Evolutionary conservation across 2,797 vertebrate genomes (phyloP).

Genomic region (Lithobates sylvaticus): DNA sequence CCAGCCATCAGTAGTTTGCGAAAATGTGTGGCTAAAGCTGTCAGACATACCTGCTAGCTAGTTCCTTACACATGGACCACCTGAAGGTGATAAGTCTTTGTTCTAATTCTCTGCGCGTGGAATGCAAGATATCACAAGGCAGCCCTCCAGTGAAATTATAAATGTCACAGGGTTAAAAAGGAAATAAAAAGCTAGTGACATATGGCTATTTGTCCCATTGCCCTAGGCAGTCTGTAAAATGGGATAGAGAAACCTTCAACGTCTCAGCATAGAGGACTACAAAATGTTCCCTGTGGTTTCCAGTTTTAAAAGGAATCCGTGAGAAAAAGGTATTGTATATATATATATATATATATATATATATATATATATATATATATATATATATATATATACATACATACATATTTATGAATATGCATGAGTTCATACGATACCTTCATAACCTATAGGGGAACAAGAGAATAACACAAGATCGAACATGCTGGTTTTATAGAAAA

Average conservation of each 20-base stretch:
- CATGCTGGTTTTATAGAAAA: neutral
- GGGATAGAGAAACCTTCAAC: slow-evolving; percentile 2
- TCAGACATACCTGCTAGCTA: slow-evolving; percentile 24
- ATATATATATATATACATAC: too few relatives aligned
- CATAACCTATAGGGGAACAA: neutral
- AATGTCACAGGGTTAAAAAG: slow-evolving; percentile 35
- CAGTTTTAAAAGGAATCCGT: neutral
- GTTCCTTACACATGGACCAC: slow-evolving; percentile 33
- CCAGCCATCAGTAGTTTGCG: slow-evolving; percentile 16
- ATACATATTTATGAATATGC: neutral
- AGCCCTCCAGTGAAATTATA: slow-evolving; percentile 22
- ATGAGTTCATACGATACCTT: neutral
- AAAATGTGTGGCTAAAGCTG: slow-evolving; percentile 11
- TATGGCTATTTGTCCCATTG: slow-evolving; percentile 41
- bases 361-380: too few relatives aligned
- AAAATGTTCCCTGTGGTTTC: neutral
- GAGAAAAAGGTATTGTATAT: neutral
- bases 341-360: too few relatives aligned
- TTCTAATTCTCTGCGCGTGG: neutral
- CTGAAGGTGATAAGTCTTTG: slow-evolving; percentile 18
- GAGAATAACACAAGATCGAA: neutral
- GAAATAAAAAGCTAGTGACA: slow-evolving; percentile 23
- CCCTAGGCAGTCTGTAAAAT: slow-evolving; percentile 30
- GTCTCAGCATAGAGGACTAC: neutral
- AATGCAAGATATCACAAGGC: slow-evolving; percentile 45